Evolutionary conservation across 2,113 vertebrate genomes (phyloP).

Genomic region (Eurystomus gularis): DNA sequence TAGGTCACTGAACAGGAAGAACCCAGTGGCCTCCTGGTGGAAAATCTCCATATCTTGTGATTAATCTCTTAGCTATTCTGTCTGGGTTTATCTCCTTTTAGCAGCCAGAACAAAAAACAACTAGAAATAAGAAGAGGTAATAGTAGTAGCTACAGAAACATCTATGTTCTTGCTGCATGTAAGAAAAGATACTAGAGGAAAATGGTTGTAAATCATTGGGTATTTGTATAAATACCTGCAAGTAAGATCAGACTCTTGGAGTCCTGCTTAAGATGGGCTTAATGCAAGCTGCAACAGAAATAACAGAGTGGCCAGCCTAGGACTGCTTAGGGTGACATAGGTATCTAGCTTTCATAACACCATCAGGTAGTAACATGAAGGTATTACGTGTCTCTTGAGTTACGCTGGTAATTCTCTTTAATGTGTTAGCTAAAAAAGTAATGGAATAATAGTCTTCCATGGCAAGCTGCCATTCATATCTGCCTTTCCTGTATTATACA

Average conservation of each 20-base stretch:
- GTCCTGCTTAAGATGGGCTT: neutral
- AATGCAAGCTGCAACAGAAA: neutral
- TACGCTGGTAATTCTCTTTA: neutral
- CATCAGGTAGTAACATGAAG: neutral
- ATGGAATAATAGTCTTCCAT: neutral
- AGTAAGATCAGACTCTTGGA: constrained; percentile 15
- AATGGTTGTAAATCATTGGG: constrained; percentile 1
- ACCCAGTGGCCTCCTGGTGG: neutral
- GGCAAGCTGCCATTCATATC: neutral
- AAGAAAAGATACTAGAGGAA: neutral
- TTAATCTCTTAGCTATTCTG: neutral
- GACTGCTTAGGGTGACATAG: neutral
- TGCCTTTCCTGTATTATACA: neutral
- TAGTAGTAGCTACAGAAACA: neutral
- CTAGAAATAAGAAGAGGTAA: neutral
- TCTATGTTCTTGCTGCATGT: neutral
- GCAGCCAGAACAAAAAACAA: neutral
- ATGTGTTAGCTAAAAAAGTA: neutral
- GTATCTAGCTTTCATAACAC: neutral
- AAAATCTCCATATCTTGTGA: neutral
- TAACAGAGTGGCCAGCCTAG: neutral
- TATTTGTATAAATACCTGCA: neutral
- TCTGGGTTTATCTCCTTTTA: neutral
- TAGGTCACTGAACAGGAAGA: neutral
- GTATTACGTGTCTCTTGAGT: neutral